A percentile compares a stretch with the other conserved stretches of the same genome.
Evolutionary conservation across 2,113 vertebrate genomes (phyloP).

Genomic region (Chrysemys picta): DNA sequence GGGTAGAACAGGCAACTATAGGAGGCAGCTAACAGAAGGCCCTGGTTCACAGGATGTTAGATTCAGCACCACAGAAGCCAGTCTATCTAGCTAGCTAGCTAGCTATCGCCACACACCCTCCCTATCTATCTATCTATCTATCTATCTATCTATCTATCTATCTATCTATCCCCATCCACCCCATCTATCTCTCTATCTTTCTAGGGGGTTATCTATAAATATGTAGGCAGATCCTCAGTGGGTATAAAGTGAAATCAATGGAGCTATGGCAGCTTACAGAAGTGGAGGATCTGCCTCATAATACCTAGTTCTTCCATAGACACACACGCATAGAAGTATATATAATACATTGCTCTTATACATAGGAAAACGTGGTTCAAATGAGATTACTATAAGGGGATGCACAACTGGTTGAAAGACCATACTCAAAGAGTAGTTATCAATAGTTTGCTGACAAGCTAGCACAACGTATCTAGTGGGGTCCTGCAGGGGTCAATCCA

Average conservation of each 20-base stretch:
- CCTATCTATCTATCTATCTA: too few relatives aligned
- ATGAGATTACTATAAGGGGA: not conserved
- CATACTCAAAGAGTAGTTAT: not conserved
- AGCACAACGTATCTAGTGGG: not conserved
- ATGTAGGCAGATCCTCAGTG: not conserved
- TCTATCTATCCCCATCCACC: too few relatives aligned
- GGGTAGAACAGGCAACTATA: not conserved
- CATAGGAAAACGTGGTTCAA: not conserved
- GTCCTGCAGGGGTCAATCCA: not conserved
- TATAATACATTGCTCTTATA: not conserved
- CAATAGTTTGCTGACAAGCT: not conserved
- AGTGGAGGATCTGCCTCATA: not conserved
- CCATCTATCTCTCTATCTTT: too few relatives aligned
- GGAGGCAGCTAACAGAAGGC: not conserved
- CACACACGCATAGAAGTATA: not conserved
- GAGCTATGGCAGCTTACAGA: not conserved
- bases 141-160: too few relatives aligned
- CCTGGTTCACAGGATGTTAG: not conserved
- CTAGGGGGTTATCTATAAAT: too few relatives aligned
- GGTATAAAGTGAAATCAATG: not conserved
- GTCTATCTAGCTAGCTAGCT: too few relatives aligned
- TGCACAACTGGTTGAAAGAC: not conserved
- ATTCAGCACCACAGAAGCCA: not conserved
- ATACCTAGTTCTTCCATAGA: not conserved
- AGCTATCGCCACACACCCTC: too few relatives aligned